Evolutionary conservation across 1,140 invertebrate genomes (phyloP).

Genomic region (Olivierus martensii): DNA sequence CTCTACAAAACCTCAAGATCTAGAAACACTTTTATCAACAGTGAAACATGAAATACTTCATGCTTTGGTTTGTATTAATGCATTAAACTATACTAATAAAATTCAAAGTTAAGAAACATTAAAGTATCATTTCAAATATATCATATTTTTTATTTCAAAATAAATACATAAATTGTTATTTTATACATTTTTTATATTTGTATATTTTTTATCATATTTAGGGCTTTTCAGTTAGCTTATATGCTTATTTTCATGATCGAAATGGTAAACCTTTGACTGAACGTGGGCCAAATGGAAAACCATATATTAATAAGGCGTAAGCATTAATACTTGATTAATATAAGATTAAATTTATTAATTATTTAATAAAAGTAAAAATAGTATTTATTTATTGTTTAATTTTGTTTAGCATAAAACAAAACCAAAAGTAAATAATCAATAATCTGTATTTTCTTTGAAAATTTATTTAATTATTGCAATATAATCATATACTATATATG

Average conservation of each 20-base stretch:
- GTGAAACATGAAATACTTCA: constrained; percentile 99
- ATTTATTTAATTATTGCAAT: no score
- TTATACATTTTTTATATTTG: no score
- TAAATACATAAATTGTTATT: no score
- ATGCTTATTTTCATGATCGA: constrained; percentile 82
- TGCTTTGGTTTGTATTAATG: constrained; percentile 48
- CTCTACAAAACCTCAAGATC: constrained; percentile 78
- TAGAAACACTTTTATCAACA: constrained; percentile 84
- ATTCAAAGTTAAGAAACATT: background rate
- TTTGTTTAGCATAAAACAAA: background rate
- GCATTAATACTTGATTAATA: constrained; percentile 25
- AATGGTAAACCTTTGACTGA: constrained; percentile 70
- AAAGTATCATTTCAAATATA: no score
- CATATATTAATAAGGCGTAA: constrained; percentile 72
- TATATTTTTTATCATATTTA: constrained; percentile 7
- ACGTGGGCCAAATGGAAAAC: constrained; percentile 70
- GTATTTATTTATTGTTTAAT: background rate
- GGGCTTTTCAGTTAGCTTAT: constrained; percentile 89
- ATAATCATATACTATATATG: no score
- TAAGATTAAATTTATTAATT: constrained; percentile 6
- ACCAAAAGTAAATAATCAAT: no score
- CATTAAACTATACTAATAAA: background rate
- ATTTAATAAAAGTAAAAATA: background rate
- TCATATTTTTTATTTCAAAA: no score
- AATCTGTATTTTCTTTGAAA: no score